Evolutionary conservation across 2,113 vertebrate species (phyloP), one percentile per base, ranked within the genome.

Genomic region (Cynoglossus semilaevis): DNA sequence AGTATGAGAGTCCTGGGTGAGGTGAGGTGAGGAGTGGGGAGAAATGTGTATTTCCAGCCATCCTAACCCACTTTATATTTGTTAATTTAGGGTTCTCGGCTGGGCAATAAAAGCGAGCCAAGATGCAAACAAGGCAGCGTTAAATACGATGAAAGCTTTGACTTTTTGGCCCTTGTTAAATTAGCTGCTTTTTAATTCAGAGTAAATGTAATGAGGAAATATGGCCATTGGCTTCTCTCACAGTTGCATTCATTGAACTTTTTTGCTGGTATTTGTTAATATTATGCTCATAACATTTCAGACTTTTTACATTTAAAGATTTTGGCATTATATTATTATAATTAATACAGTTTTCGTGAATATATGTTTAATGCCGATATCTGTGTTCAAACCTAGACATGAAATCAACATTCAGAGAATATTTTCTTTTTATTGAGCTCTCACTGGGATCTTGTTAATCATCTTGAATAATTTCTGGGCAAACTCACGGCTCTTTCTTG

Each of bases 21-120:
- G 18, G 35, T 44, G 16, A 29, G 35, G 34, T 19, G 34, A 41
- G 47, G 18, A 46, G 41, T 46, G 16, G 43, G 38, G 12, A 58
- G 56, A 1, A 12, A 57, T 19, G 29, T 29, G 45, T 16, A 7
- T 8, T 8, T 14, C n/a, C 17, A 37, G 59, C 5, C 3, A 9
- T 40, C 58, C 38, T 22, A 22, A n/a, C 22, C 15, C n/a, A 29
- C 18, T 44, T 60, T 53, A 15, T 22, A 19, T 50, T 38, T 1
- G 36, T 22, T 52, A 43, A 55, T 61, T 76, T 51, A 65, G 50
- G 10, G 41, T 65, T 36, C 55, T 55, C 55, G 5, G 40, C 14
- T 47, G 51, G 46, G 9, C 16, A 7, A n/a, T 55, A 40, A 70
- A 51, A 55, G 43, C n/a, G 9, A 40, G 44, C 18, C 6, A 56